These are phyloP conservation scores for Caracal caracal DNA, from an alignment of 2,113 vertebrate species.

Conservation along the genomic window DNA sequence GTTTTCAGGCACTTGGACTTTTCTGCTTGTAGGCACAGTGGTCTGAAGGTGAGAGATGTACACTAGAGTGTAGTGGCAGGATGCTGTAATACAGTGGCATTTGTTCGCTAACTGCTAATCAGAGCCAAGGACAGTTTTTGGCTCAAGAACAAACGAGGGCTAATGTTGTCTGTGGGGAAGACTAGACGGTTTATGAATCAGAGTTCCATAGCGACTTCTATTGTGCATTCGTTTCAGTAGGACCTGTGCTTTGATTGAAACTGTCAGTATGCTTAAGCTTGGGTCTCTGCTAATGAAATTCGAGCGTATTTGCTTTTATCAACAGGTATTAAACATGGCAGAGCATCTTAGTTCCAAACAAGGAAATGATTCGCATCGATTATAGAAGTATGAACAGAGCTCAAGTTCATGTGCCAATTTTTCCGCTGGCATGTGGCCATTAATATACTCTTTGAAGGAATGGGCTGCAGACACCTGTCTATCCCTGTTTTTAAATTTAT, in stretches of 20 bases:
- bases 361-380: background rate
- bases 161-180: conserved; percentile 43
- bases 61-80: conserved; percentile 80
- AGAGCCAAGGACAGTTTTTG: conserved; percentile 4
- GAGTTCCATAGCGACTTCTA: background rate
- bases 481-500: background rate
- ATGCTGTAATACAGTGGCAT: conserved; percentile 58
- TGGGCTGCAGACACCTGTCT: background rate
- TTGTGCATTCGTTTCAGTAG: conserved; percentile 5
- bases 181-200: conserved; percentile 34
- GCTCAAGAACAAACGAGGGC: conserved; percentile 51
- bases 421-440: background rate
- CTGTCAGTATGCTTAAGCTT: background rate
- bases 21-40: background rate
- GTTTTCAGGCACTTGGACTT: conserved; percentile 15
- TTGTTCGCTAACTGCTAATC: conserved; percentile 50
- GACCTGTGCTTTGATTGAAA: background rate
- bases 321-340: conserved; percentile 3
- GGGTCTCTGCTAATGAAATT: background rate
- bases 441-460: background rate
- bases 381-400: conserved; percentile 14
- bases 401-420: conserved; percentile 15
- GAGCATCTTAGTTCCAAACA: conserved; percentile 8
- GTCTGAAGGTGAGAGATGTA: conserved; percentile 43
- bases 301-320: conserved; percentile 35